These are phyloP conservation scores for Boulengerochromis microlepis DNA, from an alignment of 2,113 vertebrate genomes.

Conservation along the genomic window DNA sequence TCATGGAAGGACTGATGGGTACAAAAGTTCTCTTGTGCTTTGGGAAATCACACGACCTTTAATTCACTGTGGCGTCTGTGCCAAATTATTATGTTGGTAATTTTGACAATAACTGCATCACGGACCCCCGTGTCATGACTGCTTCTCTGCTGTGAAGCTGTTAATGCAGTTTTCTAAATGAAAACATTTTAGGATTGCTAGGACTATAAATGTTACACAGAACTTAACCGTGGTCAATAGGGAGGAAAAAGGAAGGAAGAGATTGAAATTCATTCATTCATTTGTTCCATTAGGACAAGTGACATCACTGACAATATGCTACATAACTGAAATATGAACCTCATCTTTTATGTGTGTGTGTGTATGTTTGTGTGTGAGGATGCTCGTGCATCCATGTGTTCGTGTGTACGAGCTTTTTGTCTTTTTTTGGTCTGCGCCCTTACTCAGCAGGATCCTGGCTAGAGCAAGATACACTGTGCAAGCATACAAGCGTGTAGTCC, in stretches of 20 bases:
- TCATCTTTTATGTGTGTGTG: neutral
- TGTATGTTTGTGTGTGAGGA: neutral
- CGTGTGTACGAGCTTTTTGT: neutral
- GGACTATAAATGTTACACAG: neutral
- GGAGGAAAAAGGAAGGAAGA: neutral
- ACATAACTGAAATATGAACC: conserved; percentile 33
- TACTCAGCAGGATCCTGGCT: conserved; percentile 48
- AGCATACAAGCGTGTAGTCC: neutral
- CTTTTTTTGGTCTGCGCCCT: conserved; percentile 4
- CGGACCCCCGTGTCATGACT: neutral
- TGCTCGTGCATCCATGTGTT: neutral
- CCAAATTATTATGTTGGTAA: neutral
- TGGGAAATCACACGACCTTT: neutral
- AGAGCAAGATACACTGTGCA: neutral
- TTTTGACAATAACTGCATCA: neutral
- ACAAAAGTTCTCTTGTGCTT: accelerated
- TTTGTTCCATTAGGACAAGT: conserved; percentile 11
- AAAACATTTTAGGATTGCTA: neutral
- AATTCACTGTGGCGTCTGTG: neutral
- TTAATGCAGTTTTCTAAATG: neutral
- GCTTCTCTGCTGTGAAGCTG: neutral
- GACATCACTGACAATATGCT: conserved; percentile 46
- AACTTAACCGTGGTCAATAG: neutral
- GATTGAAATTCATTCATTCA: neutral
- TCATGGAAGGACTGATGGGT: neutral